Base-by-base conservation (phyloP, 2,113 vertebrate genomes). In the Eolophus roseicapilla region DNA sequence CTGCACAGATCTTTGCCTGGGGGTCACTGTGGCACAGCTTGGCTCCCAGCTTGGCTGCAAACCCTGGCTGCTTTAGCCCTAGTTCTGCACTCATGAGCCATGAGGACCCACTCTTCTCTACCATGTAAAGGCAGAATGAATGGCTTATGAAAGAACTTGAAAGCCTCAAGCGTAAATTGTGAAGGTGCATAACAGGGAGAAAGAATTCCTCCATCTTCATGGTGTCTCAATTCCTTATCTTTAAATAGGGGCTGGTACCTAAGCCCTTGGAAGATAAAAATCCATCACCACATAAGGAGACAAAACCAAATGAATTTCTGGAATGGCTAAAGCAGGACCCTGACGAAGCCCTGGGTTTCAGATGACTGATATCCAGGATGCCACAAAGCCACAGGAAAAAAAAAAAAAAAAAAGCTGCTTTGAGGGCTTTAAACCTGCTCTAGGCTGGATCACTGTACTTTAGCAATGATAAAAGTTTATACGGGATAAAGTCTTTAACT, bases 111-210 rank as follows among this genome's bases (percentile, higher is more conserved):
- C 1, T 0, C 7, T 74, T 19, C 55, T 64, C 2, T 0, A 13
- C 21, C 2, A 0, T 0, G 0, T 43, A 64, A 57, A 41, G 24
- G 17, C 13, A 37, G 19, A 23, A 16, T 3, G 1, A 1, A 0
- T 15, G 18, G 33, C 20, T 74, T 68, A 29, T n/a, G 41, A 20
- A 55, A 68, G 53, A 8, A 27, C 7, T 37, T 37, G 9, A 13
- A 13, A 29, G 49, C 43, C 55, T 63, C 37, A 46, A n/a, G 47
- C 1, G 1, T 59, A 18, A 63, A 50, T 13, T 37, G 11, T 52
- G 44, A 35, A 46, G 29, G 12, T 49, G 17, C 9, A 1, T n/a
- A 63, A 69, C 39, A 65, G 16, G 69, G 29, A 70, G 27, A 65
- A 37, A 70, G 49, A 73, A 59, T 29, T 41, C 41, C 60, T 35